Percentiles rank a stretch among this genome's conserved stretches.
These are phyloP conservation scores for Coilia nasus DNA, from an alignment of 2,797 vertebrate species.

Conservation along the genomic window DNA sequence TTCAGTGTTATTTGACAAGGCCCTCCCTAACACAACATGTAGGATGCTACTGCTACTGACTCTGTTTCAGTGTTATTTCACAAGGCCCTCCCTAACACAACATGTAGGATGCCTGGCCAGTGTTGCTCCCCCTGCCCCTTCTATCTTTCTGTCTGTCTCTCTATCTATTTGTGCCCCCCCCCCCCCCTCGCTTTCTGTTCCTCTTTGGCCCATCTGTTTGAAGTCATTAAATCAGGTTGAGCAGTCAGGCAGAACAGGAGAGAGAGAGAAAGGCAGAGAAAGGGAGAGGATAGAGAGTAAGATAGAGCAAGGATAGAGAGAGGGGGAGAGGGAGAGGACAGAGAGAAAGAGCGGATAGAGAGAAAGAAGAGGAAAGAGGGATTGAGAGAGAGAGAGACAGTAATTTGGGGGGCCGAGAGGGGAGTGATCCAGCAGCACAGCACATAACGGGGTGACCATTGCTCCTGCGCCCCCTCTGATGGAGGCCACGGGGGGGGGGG, in stretches of 20 bases:
- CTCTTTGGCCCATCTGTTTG: slow-evolving; percentile 57
- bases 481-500: neutral
- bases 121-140: no score
- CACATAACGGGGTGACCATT: neutral
- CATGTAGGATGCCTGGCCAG: neutral
- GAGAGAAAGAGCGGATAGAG: no score
- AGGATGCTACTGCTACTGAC: neutral
- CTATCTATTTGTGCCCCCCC: slow-evolving; percentile 40
- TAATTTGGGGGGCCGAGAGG: neutral
- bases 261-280: slow-evolving; percentile 28
- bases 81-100: neutral
- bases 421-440: neutral
- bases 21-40: neutral
- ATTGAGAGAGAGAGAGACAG: neutral
- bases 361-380: neutral
- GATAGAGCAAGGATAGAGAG: neutral
- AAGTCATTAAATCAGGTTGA: slow-evolving; percentile 74
- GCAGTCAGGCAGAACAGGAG: slow-evolving; percentile 68
- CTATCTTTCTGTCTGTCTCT: neutral
- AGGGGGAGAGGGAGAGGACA: no score
- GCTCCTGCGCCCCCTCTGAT: neutral
- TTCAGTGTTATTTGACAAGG: neutral
- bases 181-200: slow-evolving; percentile 32
- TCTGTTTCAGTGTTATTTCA: neutral
- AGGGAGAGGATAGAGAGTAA: neutral